Percentiles rank a stretch among this genome's conserved stretches.
These are phyloP conservation scores for Bombus difficillimus DNA, from an alignment of 1,140 invertebrate genomes.

Conservation along the genomic window DNA sequence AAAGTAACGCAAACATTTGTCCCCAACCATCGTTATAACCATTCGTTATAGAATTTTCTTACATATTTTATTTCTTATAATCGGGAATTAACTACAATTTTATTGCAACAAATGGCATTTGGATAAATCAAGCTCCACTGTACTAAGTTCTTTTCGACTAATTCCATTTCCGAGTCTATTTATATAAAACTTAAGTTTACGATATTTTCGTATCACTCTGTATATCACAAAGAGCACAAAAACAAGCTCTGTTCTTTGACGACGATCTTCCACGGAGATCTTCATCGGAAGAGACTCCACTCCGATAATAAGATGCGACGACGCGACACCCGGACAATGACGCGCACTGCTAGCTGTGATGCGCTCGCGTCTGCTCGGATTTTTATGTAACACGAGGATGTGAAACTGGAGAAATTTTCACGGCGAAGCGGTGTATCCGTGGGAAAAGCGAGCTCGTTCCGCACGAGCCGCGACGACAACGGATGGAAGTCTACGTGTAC, in stretches of 20 bases:
- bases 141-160: no score
- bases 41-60: no score
- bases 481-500: slow-evolving; percentile 4
- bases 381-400: slow-evolving; percentile 72
- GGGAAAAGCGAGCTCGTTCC: slow-evolving; percentile 56
- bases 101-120: no score
- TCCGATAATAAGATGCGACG: slow-evolving; percentile 1
- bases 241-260: background rate
- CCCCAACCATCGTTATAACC: no score
- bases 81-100: no score
- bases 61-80: no score
- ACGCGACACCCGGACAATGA: background rate
- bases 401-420: slow-evolving; percentile 69
- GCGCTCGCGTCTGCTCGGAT: slow-evolving; percentile 58
- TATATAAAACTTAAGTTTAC: background rate
- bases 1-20: no score
- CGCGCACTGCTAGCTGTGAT: slow-evolving; percentile 4
- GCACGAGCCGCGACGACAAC: slow-evolving; percentile 31
- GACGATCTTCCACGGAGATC: background rate
- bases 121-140: background rate
- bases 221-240: background rate
- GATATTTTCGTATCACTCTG: background rate
- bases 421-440: slow-evolving; percentile 53
- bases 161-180: background rate
- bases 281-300: background rate